These are phyloP conservation scores for Bellardia pandia DNA, from an alignment of 2,888 invertebrate genomes.

Conservation along the genomic window DNA sequence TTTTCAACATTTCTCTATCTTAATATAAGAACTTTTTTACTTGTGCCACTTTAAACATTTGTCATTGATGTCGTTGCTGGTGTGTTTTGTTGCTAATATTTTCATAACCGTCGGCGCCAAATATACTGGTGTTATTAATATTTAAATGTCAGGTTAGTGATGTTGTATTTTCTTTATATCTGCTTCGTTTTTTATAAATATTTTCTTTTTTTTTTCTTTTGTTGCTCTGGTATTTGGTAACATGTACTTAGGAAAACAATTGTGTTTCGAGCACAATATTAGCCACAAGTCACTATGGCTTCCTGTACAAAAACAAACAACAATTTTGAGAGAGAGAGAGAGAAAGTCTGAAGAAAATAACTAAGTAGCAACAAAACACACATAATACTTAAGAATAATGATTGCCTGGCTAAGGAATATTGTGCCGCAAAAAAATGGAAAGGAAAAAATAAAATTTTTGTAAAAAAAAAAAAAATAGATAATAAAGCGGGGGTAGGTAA, in stretches of 20 bases:
- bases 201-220: not conserved
- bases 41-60: not conserved
- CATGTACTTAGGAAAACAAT: conserved; percentile 59
- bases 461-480: not conserved
- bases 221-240: not conserved
- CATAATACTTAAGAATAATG: conserved; percentile 6
- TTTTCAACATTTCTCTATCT: conserved; percentile 16
- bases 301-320: conserved; percentile 58
- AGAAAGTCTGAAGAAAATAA: not conserved
- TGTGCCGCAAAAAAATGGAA: not conserved
- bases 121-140: conserved; percentile 68
- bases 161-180: conserved; percentile 23
- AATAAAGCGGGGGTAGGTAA: not conserved
- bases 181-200: conserved; percentile 15
- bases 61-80: conserved; percentile 2
- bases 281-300: conserved; percentile 59
- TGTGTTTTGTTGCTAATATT: conserved; percentile 35
- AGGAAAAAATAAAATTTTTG: not conserved
- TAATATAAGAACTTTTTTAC: conserved; percentile 11
- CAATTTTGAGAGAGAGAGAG: not conserved
- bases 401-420: conserved; percentile 17
- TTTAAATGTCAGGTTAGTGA: conserved; percentile 71
- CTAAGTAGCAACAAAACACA: conserved; percentile 13
- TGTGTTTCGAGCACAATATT: conserved; percentile 34
- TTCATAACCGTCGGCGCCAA: conserved; percentile 64